Conservation (phyloP, 2,888 invertebrate genomes). For the Heliothis peltigera region DNA sequence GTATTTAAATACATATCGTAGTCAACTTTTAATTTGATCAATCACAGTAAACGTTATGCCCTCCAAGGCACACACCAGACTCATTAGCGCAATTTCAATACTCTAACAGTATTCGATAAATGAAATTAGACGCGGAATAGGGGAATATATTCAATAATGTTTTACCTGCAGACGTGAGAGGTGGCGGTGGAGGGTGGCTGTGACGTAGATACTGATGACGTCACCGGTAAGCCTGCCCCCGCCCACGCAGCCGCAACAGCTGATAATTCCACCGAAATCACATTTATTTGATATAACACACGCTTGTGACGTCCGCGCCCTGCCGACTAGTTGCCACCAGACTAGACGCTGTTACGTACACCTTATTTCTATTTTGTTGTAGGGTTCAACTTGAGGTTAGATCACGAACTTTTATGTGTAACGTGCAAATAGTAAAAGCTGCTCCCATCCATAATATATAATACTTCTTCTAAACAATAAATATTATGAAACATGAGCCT, state of each 20-base stretch:
- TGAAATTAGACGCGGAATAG: conserved; percentile 47
- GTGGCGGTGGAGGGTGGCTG: conserved; percentile 67
- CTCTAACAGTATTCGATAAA: conserved; percentile 36
- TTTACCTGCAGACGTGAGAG: conserved; percentile 58
- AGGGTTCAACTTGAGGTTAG: too few relatives aligned
- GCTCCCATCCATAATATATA: too few relatives aligned
- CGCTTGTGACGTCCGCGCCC: conserved; percentile 50
- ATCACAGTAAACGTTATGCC: conserved; percentile 5
- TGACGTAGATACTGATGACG: conserved; percentile 76
- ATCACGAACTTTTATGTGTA: too few relatives aligned
- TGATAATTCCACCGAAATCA: conserved; percentile 70
- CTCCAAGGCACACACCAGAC: conserved; percentile 10
- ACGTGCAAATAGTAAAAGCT: too few relatives aligned
- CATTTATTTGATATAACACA: conserved; percentile 48
- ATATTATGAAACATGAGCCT: too few relatives aligned
- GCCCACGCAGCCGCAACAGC: conserved; percentile 71
- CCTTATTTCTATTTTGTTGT: not conserved
- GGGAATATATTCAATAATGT: conserved; percentile 46
- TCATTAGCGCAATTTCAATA: conserved; percentile 24
- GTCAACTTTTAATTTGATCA: not conserved
- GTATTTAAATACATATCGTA: not conserved
- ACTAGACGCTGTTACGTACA: conserved; percentile 48
- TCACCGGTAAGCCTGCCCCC: conserved; percentile 70
- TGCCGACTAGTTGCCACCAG: conserved; percentile 32
- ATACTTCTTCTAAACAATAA: too few relatives aligned